Evolutionary conservation across 2,113 vertebrate genomes (phyloP).

Genomic region (Aptenodytes forsteri): DNA sequence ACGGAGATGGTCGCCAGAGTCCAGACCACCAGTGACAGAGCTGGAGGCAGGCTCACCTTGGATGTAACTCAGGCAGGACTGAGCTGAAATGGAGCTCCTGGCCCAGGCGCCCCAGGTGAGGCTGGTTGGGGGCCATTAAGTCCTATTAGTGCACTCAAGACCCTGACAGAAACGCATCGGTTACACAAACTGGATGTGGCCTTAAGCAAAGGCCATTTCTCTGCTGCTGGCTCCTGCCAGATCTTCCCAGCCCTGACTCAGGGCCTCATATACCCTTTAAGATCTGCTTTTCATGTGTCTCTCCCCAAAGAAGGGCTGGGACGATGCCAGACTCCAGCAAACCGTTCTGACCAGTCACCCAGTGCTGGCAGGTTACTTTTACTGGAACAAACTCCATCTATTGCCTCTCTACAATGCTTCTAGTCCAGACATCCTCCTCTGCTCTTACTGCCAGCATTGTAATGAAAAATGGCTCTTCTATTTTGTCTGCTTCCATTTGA

Average conservation of each 20-base stretch:
- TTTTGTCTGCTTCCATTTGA: slow-evolving; percentile 43
- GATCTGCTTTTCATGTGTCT: neutral
- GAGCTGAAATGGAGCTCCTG: neutral
- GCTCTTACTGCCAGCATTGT: slow-evolving; percentile 26
- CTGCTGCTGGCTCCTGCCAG: neutral
- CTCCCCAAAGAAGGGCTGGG: neutral
- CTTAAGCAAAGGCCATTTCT: neutral
- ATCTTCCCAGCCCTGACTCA: neutral
- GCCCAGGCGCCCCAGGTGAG: neutral
- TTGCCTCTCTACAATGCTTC: neutral
- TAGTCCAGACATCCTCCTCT: slow-evolving; percentile 48
- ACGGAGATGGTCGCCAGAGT: neutral
- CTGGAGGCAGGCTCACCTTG: neutral
- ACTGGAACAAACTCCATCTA: neutral
- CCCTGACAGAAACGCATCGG: neutral
- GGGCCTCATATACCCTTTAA: slow-evolving; percentile 12
- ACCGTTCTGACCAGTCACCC: neutral
- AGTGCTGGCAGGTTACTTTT: neutral
- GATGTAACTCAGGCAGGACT: neutral
- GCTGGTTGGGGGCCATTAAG: neutral
- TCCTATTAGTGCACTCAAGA: neutral
- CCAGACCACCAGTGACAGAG: neutral
- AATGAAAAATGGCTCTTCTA: slow-evolving; percentile 20
- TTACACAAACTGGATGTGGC: neutral
- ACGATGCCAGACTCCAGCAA: neutral